Evolutionary conservation across 30 jellyfish, hydroid and myxozoan species (phyloP).

Genomic region (Cassiopea xamachana): DNA sequence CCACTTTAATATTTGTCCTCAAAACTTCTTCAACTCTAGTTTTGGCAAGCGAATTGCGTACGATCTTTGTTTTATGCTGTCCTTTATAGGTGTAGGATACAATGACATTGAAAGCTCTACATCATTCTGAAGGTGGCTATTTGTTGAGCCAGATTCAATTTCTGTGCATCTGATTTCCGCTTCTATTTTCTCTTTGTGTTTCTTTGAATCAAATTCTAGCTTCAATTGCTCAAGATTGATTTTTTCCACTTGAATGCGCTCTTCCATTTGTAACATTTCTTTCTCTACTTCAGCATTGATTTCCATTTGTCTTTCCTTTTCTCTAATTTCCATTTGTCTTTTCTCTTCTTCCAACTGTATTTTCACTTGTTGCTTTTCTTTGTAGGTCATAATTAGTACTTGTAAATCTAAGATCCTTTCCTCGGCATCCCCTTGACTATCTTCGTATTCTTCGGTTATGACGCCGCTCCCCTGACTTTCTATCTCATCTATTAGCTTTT

Average conservation of each 20-base stretch:
- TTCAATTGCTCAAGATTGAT: not conserved
- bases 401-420: not conserved
- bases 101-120: not conserved
- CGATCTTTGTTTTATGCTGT: not conserved
- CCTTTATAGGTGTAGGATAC: not conserved
- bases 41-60: slow-evolving; percentile 16
- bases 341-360: not conserved
- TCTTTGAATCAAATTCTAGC: slow-evolving; percentile 9
- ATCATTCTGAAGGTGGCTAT: not conserved
- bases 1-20: slow-evolving; percentile 56
- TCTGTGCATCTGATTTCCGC: slow-evolving; percentile 37
- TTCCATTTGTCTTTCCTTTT: slow-evolving; percentile 16
- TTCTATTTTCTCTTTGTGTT: slow-evolving; percentile 20
- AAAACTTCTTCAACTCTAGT: slow-evolving; percentile 44
- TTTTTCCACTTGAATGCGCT: slow-evolving; percentile 1
- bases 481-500: not conserved
- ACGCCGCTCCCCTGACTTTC: not conserved
- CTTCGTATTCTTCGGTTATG: not conserved
- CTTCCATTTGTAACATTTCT: not conserved
- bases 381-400: slow-evolving; percentile 19
- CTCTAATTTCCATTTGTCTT: not conserved
- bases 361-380: slow-evolving; percentile 1
- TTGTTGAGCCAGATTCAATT: slow-evolving; percentile 37
- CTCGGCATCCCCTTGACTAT: not conserved
- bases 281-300: not conserved